Evolutionary conservation across 2,113 vertebrate species (phyloP).

Genomic region (Dasyurus viverrinus): DNA sequence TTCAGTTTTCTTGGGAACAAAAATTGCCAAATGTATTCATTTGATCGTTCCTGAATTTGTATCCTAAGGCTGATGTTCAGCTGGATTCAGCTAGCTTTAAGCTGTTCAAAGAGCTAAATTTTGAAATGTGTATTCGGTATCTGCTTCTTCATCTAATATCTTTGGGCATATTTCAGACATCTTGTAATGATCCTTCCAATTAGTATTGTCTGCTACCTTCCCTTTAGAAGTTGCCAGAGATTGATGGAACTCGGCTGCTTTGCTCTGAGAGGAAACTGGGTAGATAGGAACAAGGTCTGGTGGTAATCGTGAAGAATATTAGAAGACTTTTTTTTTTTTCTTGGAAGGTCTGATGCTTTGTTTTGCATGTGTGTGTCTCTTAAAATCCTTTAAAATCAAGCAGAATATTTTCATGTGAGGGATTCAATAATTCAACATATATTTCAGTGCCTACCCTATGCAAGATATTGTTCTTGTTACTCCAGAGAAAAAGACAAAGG

Average conservation of each 20-base stretch:
- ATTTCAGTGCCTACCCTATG: background rate
- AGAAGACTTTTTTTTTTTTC: background rate
- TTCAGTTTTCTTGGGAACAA: slow-evolving; percentile 28
- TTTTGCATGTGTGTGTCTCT: background rate
- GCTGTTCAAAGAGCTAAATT: slow-evolving; percentile 54
- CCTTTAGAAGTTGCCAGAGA: slow-evolving; percentile 46
- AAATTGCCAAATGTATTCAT: slow-evolving; percentile 65
- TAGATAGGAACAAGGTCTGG: slow-evolving; percentile 26
- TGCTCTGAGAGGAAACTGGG: slow-evolving; percentile 51
- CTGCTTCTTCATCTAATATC: slow-evolving; percentile 61
- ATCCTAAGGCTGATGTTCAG: slow-evolving; percentile 70
- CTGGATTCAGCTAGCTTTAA: slow-evolving; percentile 69
- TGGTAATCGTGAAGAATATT: slow-evolving; percentile 28
- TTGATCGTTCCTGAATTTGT: slow-evolving; percentile 65
- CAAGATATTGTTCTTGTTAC: background rate
- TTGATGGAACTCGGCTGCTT: slow-evolving; percentile 33
- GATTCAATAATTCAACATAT: background rate
- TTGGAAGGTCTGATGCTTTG: background rate
- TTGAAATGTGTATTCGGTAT: slow-evolving; percentile 61
- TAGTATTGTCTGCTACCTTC: slow-evolving; percentile 62
- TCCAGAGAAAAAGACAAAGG: background rate
- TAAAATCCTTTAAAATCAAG: background rate
- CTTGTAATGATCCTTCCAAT: slow-evolving; percentile 57
- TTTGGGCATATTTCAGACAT: slow-evolving; percentile 61
- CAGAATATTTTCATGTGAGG: background rate